Base-by-base conservation (phyloP, 2,113 vertebrate genomes). In the Oenanthe oenanthe region DNA sequence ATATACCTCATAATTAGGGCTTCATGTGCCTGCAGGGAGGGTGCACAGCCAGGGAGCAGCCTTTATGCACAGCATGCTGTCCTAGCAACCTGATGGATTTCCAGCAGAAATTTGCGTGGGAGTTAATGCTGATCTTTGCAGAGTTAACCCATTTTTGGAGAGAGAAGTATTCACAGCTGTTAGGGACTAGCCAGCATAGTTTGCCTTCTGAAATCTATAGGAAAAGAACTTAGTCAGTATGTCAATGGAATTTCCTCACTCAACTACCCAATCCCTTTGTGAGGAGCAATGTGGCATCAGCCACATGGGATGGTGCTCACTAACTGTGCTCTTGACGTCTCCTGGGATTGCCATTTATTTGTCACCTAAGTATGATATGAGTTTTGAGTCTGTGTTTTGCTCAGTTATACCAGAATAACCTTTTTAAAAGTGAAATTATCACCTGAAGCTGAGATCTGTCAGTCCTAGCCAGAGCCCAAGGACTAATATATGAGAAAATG, bases 71-170 rank as follows among this genome's bases (percentile, higher is more conserved):
- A 95, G 92, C 82, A 78, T 75, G 94, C 82, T 96, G 65, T 96
- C 96, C 89, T 95, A 86, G 96, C 93, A 97, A 96, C 93, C 88
- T 87, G 94, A 95, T 67, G 93, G 82, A 89, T 79, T 97, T 96
- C 92, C 94, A 97, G 82, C 85, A 96, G 91, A 94, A 95, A 90
- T 85, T 58, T 93, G 91, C 93, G 92, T 95, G 95, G 93, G 93
- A 95, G 91, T 73, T 92, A 95, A 87, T 88, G 79, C 74, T 97
- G 92, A 94, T 94, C 94, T 96, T 92, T 89, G 65, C 70, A 87
- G 56, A 70, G 66, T 95, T 94, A 97, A 96, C 93, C 53, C 79
- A 29, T 95, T 90, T 95, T 88, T 89, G n/a, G 68, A 80, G 50
- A 89, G 18, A 63, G 14, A 94, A 77, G 28, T 58, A 40, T 31